Evolutionary conservation across 2,888 invertebrate species (phyloP), one percentile per base, ranked within the genome.

Genomic region (Synergus japonicus): DNA sequence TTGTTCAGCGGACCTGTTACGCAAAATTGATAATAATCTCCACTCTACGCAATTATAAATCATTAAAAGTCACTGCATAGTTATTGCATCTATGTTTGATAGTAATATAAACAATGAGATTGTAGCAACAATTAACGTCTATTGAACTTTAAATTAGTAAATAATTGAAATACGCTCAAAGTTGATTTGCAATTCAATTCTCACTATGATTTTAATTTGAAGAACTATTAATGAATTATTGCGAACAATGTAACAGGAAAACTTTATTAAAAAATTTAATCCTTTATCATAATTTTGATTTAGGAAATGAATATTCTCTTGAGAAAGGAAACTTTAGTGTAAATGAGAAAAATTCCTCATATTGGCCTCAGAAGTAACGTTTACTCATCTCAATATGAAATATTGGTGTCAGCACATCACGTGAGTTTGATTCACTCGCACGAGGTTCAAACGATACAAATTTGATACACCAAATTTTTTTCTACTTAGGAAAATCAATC

Each of bases 21-120:
- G 49, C 69, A 69, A 46, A 69, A 67, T 66, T 69, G 46, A 69
- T 69, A 46, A 69, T 22, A 69, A 69, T 69, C 46, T 69, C 22
- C 67, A 15, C 46, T 69, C 67, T 49, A 13, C 67, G 67, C 67
- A 44, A 69, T 69, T 29, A 69, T 46, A 49, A 29, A 69, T 69
- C 49, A 69, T 69, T 69, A 49, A 69, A 49, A 69, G n/a, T 49
- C 13, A 54, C 54, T 54, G 8, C 46, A 69, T 22, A 69, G 22
- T 29, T 69, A 69, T 69, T 49, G 46, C 46, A 46, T 69, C 43
- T 13, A 69, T 49, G 49, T 49, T 69, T 69, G 49, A 49, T 69
- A 15, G 22, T 15, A 69, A 69, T 29, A 69, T 46, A 46, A 69
- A 46, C 69, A 69, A 69, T 69, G 49, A 44, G 29, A 49, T 69